These are phyloP conservation scores for Macquaria ambigua DNA, from an alignment of 2,113 vertebrate genomes.

Conservation along the genomic window DNA sequence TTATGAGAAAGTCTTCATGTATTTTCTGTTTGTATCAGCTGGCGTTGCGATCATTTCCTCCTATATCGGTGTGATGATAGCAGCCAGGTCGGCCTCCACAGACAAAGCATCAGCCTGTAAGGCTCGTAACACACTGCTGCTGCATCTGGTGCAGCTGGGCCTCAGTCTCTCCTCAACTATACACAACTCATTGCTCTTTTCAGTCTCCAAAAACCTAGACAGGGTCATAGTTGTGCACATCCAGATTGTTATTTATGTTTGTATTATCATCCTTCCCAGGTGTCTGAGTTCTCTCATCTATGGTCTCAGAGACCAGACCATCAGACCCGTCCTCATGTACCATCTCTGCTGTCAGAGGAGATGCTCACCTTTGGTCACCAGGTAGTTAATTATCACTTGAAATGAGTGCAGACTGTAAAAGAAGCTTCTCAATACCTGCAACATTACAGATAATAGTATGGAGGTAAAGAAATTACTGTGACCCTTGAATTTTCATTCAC, in stretches of 20 bases:
- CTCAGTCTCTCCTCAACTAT: slow-evolving; percentile 67
- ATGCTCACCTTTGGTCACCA: too few species aligned
- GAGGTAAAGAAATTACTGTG: too few species aligned
- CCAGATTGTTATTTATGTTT: slow-evolving; percentile 46
- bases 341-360: slow-evolving; percentile 11
- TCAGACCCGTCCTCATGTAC: slow-evolving; percentile 34
- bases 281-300: slow-evolving; percentile 66
- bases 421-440: too few species aligned
- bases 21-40: slow-evolving; percentile 63
- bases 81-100: slow-evolving; percentile 73
- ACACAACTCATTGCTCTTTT: slow-evolving; percentile 24
- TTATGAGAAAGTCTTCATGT: slow-evolving; percentile 35
- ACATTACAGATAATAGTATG: too few species aligned
- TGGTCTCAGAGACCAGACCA: slow-evolving; percentile 56
- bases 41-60: slow-evolving; percentile 47
- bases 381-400: too few species aligned
- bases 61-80: slow-evolving; percentile 71
- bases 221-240: slow-evolving; percentile 1
- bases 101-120: slow-evolving; percentile 64
- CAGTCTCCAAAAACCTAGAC: rapidly evolving
- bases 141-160: slow-evolving; percentile 75
- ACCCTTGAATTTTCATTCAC: too few species aligned
- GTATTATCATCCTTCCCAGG: slow-evolving; percentile 44
- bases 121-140: slow-evolving; percentile 71
- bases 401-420: too few species aligned